These are phyloP conservation scores for Dendrophyllia cribrosa DNA, from an alignment of 64 coral and sea anemone species.

Conservation along the genomic window DNA sequence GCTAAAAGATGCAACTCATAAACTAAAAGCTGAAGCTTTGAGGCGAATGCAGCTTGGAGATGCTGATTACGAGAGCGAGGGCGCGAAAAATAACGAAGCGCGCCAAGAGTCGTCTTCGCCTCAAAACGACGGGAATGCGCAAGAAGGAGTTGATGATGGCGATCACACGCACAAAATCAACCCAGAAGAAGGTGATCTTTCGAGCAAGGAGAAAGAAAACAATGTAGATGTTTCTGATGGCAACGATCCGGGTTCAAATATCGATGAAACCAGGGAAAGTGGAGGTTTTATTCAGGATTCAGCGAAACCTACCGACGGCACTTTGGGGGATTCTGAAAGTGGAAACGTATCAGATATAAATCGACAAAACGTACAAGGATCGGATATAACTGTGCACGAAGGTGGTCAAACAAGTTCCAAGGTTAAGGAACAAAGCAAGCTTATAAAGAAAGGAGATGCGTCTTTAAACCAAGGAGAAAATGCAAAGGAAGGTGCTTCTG, in stretches of 20 bases:
- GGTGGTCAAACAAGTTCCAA: neutral
- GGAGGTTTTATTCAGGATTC: conserved; percentile 10
- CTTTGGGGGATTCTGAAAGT: neutral
- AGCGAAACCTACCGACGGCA: neutral
- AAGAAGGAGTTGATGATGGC: neutral
- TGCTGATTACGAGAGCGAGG: conserved; percentile 75
- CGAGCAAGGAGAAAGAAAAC: neutral
- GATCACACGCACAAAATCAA: neutral
- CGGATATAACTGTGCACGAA: conserved; percentile 8
- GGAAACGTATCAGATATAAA: neutral
- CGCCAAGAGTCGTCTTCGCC: neutral
- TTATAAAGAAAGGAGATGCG: neutral
- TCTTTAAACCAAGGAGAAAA: neutral
- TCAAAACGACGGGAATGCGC: neutral
- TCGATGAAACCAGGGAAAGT: neutral
- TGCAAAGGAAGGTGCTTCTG: neutral
- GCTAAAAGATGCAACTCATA: conserved; percentile 77
- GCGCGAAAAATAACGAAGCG: conserved; percentile 4
- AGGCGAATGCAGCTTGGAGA: conserved; percentile 76
- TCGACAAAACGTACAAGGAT: conserved; percentile 13
- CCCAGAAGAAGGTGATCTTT: neutral
- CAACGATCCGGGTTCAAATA: neutral
- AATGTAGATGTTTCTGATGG: neutral
- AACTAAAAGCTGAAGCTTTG: conserved; percentile 89
- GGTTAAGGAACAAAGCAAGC: neutral